Conservation (phyloP, 2,888 invertebrate genomes). For the Pterobdella sp. region DNA sequence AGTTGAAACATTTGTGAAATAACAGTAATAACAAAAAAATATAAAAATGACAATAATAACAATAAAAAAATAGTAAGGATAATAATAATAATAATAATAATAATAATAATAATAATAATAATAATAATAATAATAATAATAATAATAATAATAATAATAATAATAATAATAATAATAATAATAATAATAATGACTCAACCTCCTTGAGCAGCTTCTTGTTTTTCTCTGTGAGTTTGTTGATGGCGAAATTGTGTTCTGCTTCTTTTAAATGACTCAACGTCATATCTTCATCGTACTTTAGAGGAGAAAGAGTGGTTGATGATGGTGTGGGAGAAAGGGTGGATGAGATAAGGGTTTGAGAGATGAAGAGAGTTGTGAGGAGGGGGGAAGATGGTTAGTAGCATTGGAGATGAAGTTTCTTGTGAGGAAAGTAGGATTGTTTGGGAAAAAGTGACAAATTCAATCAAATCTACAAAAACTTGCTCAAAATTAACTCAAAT, state of each 20-base stretch:
- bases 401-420: neutral
- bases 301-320: neutral
- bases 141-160: neutral
- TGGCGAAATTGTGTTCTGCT: constrained; percentile 19
- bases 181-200: neutral
- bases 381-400: neutral
- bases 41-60: neutral
- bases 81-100: neutral
- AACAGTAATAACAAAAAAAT: neutral
- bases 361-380: neutral
- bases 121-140: neutral
- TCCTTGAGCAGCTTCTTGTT: constrained; percentile 20
- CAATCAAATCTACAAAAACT: too few species aligned
- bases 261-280: constrained; percentile 26
- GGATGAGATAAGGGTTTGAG: neutral
- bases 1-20: too few species aligned
- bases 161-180: neutral
- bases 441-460: neutral
- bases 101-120: neutral
- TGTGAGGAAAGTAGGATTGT: neutral
- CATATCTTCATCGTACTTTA: constrained; percentile 30
- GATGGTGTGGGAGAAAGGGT: neutral
- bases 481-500: too few species aligned
- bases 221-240: constrained; percentile 18
- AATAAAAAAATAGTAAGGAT: neutral